Percentiles rank a stretch among this genome's conserved stretches.
These are phyloP conservation scores for Diabrotica virgifera DNA, from an alignment of 1,140 invertebrate genomes.

Conservation along the genomic window DNA sequence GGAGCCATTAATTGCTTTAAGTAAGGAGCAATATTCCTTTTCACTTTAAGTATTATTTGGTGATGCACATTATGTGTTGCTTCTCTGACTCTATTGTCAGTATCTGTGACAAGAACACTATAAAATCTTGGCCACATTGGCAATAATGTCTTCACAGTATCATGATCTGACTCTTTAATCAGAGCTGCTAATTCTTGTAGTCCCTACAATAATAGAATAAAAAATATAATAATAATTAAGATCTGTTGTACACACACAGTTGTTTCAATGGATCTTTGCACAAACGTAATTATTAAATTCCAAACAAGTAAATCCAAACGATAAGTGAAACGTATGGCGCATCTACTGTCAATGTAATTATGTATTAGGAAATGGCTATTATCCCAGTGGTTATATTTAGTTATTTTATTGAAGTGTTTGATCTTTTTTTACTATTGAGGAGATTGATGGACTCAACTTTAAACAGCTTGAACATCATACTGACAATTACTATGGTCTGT, in stretches of 20 bases:
- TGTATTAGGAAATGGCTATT: too few relatives aligned
- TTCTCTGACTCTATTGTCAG: constrained; percentile 77
- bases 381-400: too few relatives aligned
- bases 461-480: too few relatives aligned
- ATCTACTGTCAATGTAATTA: too few relatives aligned
- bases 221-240: neutral
- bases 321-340: too few relatives aligned
- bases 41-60: constrained; percentile 63
- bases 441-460: too few relatives aligned
- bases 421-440: too few relatives aligned
- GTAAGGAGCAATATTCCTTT: constrained; percentile 71
- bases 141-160: constrained; percentile 63
- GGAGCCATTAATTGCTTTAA: constrained; percentile 71
- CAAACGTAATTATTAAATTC: too few relatives aligned
- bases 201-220: constrained; percentile 55
- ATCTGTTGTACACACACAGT: neutral
- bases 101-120: constrained; percentile 67
- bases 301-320: too few relatives aligned
- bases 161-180: constrained; percentile 59
- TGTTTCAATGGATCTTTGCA: too few relatives aligned
- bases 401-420: too few relatives aligned
- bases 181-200: constrained; percentile 73
- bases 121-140: constrained; percentile 79
- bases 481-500: too few relatives aligned
- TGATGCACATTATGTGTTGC: constrained; percentile 66